Evolutionary conservation across 2,797 vertebrate species (phyloP).

Genomic region (Ispidina lecontei): DNA sequence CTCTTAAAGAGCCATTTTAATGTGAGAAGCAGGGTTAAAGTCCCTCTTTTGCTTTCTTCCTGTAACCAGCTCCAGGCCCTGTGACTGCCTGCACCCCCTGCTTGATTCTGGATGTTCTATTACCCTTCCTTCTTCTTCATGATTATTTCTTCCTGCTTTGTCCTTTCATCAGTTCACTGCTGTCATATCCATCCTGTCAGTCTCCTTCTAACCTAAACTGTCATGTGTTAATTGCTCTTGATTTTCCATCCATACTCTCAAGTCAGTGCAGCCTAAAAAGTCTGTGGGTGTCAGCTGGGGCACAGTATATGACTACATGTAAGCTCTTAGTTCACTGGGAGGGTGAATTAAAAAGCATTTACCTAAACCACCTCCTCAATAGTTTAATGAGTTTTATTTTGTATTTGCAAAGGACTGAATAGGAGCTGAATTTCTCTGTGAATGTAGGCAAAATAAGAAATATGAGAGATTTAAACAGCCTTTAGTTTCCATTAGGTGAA

Average conservation of each 20-base stretch:
- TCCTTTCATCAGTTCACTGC: not conserved
- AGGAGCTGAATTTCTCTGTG: not conserved
- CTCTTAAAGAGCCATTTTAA: not conserved
- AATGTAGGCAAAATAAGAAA: not conserved
- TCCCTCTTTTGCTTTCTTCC: not conserved
- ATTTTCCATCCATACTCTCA: not conserved
- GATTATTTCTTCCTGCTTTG: not conserved
- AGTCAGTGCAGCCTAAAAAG: not conserved
- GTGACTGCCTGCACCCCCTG: not conserved
- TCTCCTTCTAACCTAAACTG: not conserved
- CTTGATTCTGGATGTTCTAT: not conserved
- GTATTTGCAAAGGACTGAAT: not conserved
- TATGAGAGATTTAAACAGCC: not conserved
- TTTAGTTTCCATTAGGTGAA: not conserved
- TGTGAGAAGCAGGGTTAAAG: not conserved
- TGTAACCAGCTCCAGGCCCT: not conserved
- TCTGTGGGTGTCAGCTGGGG: not conserved
- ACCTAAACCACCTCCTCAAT: not conserved
- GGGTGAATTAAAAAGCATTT: not conserved
- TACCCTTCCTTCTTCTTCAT: not conserved
- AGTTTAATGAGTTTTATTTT: not conserved
- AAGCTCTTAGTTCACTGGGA: not conserved
- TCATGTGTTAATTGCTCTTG: slow-evolving; percentile 2
- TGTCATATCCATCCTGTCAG: not conserved
- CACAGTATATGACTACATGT: not conserved